Base-by-base conservation (phyloP, 2,888 invertebrate species). In the Stenichneumon culpator region DNA sequence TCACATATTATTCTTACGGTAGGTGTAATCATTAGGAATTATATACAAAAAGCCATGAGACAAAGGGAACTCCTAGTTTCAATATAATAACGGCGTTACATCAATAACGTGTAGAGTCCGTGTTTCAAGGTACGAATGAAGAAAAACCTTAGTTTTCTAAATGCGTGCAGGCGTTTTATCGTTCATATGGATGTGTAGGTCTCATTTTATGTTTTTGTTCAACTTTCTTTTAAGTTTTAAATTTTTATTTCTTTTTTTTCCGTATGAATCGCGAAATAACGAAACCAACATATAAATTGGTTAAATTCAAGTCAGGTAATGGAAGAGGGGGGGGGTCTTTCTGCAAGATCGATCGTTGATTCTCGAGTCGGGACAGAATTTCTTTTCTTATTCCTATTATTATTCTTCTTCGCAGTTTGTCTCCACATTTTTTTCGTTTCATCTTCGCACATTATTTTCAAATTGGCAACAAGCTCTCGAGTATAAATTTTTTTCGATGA, bases 1-100 rank as follows among this genome's bases (percentile, higher is more conserved):
- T 93, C 92, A 92, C 92, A 92, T 91, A 88, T 91, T 88, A 86
- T 89, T 89, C 86, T 89, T 89, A 87, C 82, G 84, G 89, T 89
- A 88, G 86, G 90, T 90, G 90, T 90, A 90, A 89, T 88, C 89
- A 87, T 91, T 89, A 90, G 90, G 92, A 92, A 93, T 93, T 87
- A 93, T 93, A 93, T 93, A 93, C 93, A 93, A 93, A 93, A 93
- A 93, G 92, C 93, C 92, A 91, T 90, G 86, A 83, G 82, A 83
- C 79, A 82, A 90, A 89, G 90, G 90, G 86, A 90, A 91, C 88
- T 91, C 89, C 88, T 91, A 89, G 90, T 89, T 72, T 69, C 63
- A 60, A 69, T 69, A 78, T 63, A 88, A 87, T 63, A 88, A 89
- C 83, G 89, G 85, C 81, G 89, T 86, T 91, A 91, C 89, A 89